Percentiles rank a stretch among this genome's conserved stretches.
These are phyloP conservation scores for Pelagia noctiluca DNA, from an alignment of 30 jellyfish, hydroid and myxozoan genomes.

Conservation along the genomic window DNA sequence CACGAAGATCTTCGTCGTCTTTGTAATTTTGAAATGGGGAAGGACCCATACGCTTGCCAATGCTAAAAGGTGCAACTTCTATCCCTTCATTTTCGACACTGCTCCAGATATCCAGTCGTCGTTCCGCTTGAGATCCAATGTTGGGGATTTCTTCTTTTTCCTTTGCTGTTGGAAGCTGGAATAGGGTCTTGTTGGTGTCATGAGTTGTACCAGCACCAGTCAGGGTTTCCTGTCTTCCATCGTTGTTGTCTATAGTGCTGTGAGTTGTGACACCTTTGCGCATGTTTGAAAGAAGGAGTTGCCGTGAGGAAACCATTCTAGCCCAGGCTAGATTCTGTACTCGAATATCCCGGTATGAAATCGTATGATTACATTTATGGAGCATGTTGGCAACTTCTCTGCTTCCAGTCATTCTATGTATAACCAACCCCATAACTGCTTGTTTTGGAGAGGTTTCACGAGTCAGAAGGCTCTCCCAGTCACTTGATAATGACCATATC, in stretches of 20 bases:
- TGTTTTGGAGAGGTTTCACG: slow-evolving; percentile 41
- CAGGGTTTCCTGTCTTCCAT: slow-evolving; percentile 49
- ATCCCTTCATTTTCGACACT: no score
- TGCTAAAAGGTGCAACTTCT: no score
- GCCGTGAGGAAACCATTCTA: slow-evolving; percentile 32
- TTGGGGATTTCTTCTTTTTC: not conserved
- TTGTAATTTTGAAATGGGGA: not conserved
- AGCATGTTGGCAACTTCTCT: slow-evolving; percentile 21
- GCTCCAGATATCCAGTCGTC: slow-evolving; percentile 16
- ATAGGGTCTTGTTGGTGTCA: slow-evolving; percentile 65
- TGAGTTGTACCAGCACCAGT: slow-evolving; percentile 65
- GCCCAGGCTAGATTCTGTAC: slow-evolving; percentile 55
- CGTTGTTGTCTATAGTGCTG: slow-evolving; percentile 53
- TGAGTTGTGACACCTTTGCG: slow-evolving; percentile 62
- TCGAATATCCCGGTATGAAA: slow-evolving; percentile 35
- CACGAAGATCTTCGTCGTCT: not conserved
- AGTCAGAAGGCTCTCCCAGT: slow-evolving; percentile 45
- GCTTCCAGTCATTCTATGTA: slow-evolving; percentile 41
- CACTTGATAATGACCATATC: slow-evolving; percentile 55
- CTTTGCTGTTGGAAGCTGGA: slow-evolving; percentile 37
- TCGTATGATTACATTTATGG: slow-evolving; percentile 48
- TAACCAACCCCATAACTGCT: slow-evolving; percentile 27
- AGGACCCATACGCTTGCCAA: no score
- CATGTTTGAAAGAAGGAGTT: not conserved
- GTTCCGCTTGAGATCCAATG: slow-evolving; percentile 21